These are phyloP conservation scores for Stratiolaelaps scimitus DNA, from an alignment of 1,140 invertebrate species.

Conservation along the genomic window DNA sequence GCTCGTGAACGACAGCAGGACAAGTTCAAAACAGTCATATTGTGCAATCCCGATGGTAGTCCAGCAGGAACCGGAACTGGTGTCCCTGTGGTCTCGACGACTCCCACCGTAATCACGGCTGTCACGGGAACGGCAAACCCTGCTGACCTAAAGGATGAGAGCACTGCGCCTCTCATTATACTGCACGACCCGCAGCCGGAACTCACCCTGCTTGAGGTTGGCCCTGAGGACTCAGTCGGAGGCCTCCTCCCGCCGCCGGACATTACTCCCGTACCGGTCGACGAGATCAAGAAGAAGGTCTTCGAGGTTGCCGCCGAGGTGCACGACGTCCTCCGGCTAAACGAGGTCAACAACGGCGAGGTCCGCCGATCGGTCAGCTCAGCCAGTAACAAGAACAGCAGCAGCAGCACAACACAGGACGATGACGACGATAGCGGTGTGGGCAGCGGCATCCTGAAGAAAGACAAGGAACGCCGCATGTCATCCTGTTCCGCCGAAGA, in stretches of 20 bases:
- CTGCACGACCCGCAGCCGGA: constrained; percentile 21
- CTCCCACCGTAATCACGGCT: background rate
- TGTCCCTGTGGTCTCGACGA: background rate
- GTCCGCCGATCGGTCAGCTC: constrained; percentile 17
- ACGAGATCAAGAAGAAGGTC: background rate
- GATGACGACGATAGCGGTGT: too few species aligned
- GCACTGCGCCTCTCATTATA: constrained; percentile 9
- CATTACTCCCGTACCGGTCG: constrained; percentile 10
- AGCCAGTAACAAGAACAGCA: constrained; percentile 5
- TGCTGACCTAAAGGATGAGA: background rate
- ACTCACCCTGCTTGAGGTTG: constrained; percentile 1
- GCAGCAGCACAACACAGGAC: background rate
- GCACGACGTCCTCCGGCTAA: constrained; percentile 1
- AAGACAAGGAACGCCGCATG: constrained; percentile 16
- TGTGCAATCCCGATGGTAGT: constrained; percentile 4
- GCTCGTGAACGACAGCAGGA: background rate
- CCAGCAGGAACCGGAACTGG: background rate
- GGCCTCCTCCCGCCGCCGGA: constrained; percentile 3
- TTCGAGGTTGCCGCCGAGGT: background rate
- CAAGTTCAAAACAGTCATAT: background rate
- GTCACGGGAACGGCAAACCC: background rate
- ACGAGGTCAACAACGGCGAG: constrained; percentile 20
- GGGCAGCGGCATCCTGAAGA: too few species aligned
- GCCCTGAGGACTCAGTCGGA: constrained; percentile 18
- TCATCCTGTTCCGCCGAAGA: constrained; percentile 17